Conservation (phyloP, 1,140 invertebrate genomes). For the Orchestia grillus region DNA sequence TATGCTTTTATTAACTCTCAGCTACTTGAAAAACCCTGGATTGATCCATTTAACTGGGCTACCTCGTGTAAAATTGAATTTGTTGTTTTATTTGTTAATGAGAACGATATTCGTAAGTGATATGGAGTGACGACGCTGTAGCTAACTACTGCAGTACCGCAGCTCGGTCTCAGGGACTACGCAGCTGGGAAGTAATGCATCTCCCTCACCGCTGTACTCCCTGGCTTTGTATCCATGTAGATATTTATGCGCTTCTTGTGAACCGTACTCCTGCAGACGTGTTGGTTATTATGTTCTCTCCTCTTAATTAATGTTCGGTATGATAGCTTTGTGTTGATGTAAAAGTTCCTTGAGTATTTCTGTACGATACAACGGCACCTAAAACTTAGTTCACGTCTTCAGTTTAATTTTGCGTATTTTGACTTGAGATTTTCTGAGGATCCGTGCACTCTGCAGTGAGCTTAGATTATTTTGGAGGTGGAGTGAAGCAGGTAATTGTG, state of each 20-base stretch:
- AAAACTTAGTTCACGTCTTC: neutral
- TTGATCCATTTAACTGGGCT: neutral
- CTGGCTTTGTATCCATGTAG: neutral
- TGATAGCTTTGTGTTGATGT: neutral
- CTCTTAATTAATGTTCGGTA: neutral
- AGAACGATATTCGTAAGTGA: no score
- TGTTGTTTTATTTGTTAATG: neutral
- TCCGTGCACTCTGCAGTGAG: neutral
- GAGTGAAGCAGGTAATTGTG: neutral
- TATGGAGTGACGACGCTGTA: no score
- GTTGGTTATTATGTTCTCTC: neutral
- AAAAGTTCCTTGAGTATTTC: neutral
- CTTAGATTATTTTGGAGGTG: neutral
- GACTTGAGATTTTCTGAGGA: neutral
- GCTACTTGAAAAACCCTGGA: neutral
- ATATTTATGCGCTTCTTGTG: neutral
- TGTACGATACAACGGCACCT: neutral
- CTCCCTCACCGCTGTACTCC: neutral
- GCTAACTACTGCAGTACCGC: neutral
- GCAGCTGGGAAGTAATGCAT: neutral
- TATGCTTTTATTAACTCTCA: neutral
- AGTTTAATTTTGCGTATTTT: neutral
- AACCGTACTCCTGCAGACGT: neutral
- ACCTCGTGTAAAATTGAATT: neutral
- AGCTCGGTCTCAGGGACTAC: neutral